Evolutionary conservation across 2,888 invertebrate species (phyloP), one percentile per base, ranked within the genome.

Genomic region (Hesperia comma): DNA sequence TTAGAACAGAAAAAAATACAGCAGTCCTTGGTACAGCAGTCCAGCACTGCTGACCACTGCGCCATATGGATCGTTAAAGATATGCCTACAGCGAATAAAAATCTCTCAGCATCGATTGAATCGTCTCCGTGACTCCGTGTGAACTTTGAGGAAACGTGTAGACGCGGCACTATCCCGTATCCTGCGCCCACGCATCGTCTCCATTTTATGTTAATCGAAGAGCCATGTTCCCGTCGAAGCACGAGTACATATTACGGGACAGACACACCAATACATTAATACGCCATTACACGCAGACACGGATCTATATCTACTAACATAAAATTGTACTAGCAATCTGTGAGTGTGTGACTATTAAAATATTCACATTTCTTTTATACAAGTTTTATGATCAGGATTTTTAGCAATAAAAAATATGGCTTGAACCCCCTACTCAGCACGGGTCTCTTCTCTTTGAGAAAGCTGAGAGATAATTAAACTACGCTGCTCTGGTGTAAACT

Each of bases 171-270:
- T 49, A 56, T 10, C 77, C 78, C 75, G 74, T 78, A 75, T 75
- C 73, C 72, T 76, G 83, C 90, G 88, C 92, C 92, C 90, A 92
- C 92, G 89, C 89, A 78, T 76, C 76, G 82, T 75, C 79, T 87
- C 84, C 81, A 88, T 87, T 91, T 92, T 92, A 92, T 92, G 92
- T 89, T 92, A 92, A 92, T 92, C 92, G 92, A 92, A 92, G 88
- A 92, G 83, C 86, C 92, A 80, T 92, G 92, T 92, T 87, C 83
- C 76, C 79, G 72, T 72, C 79, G 80, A 78, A 78, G 79, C 79
- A 79, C 81, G 63, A 84, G 79, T 78, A 81, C 82, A 83, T 81
- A 81, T 84, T 81, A 79, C 83, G 80, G 80, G 82, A 82, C 78
- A 49, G 19, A 76, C 61, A 70, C 78, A 79, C 75, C 80, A 79